Base-by-base conservation (phyloP, 2,113 vertebrate genomes). In the Benitochromis conjunctus region DNA sequence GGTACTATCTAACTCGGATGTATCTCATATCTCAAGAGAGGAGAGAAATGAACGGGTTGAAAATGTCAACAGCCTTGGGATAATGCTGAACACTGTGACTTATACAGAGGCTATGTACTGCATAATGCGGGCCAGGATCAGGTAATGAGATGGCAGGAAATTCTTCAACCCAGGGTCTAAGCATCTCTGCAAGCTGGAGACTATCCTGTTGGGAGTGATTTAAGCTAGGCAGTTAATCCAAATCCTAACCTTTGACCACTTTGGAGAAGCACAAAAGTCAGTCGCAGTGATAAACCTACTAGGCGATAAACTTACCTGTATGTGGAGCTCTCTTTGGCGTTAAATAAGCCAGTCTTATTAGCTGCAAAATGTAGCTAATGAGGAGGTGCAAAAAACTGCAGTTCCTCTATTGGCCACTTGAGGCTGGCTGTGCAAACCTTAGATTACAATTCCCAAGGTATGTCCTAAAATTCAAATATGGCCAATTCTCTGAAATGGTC, bases 21-120 rank as follows among this genome's bases (percentile, higher is more conserved):
- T 80, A 81, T 89, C 79, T 87, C 77, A 84, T 84, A 80, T 91
- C 92, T 91, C 92, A 84, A 57, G 82, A 89, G 91, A 80, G 81
- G n/a, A 43, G 79, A 88, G 64, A 81, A 91, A 81, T 90, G 83
- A 85, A 77, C 8, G 18, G 87, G 87, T 89, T 88, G 83, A 88
- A 92, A 90, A 93, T 92, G 90, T 93, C 91, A 89, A 84, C 79
- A 82, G 84, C 84, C 87, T 80, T 36, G 0, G 79, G 90, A 93
- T 91, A 83, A 29, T 31, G 76, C 31, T 74, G 80, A 89, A 81
- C 66, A 91, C 18, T 60, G 56, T 81, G 81, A 74, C 69, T 78
- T 79, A 19, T 18, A 64, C 66, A 58, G 60, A 38, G 82, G 62
- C 60, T 46, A n/a, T 81, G 74, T 19, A 36, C 53, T 88, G 85